phyloP scores from a whole-genome alignment of 2,888 invertebrate genomes.

The Stenodema calcarata region DNA sequence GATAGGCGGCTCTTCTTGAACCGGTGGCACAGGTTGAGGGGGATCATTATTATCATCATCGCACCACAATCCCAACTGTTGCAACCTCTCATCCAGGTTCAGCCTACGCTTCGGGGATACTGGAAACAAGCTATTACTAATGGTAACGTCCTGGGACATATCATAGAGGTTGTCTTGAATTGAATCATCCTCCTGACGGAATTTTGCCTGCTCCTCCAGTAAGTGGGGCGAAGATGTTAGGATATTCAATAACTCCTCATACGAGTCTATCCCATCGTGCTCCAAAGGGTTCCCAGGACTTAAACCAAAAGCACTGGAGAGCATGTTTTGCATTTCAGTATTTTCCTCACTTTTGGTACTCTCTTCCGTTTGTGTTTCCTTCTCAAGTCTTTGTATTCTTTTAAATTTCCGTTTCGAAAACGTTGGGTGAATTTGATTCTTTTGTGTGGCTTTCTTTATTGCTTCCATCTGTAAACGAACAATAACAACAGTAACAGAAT shows the following conservation, averaged over 20 bases:
- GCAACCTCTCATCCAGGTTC: constrained; percentile 25
- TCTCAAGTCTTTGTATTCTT: neutral
- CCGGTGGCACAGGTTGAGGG: neutral
- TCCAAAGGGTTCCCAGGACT: neutral
- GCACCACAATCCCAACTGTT: constrained; percentile 39
- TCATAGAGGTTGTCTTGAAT: neutral
- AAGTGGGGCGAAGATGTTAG: constrained; percentile 41
- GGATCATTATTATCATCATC: constrained; percentile 28
- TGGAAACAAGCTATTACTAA: neutral
- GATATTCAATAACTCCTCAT: constrained; percentile 50
- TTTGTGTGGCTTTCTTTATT: constrained; percentile 48
- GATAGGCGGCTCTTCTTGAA: neutral
- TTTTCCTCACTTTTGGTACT: neutral
- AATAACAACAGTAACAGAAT: too few species aligned
- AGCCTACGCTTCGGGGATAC: neutral
- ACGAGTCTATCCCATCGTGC: neutral
- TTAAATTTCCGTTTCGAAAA: neutral
- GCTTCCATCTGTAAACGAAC: constrained; percentile 52
- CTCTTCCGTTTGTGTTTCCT: constrained; percentile 52
- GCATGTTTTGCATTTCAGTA: neutral
- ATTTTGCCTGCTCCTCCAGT: neutral
- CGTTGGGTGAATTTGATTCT: constrained; percentile 38
- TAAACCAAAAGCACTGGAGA: constrained; percentile 14
- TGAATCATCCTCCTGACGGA: neutral
- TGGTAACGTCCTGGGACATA: neutral